A percentile compares a stretch with the other conserved stretches of the same genome.
phyloP scores from a whole-genome alignment of 1,140 invertebrate species.

The Thalassaphorura encarpata region DNA sequence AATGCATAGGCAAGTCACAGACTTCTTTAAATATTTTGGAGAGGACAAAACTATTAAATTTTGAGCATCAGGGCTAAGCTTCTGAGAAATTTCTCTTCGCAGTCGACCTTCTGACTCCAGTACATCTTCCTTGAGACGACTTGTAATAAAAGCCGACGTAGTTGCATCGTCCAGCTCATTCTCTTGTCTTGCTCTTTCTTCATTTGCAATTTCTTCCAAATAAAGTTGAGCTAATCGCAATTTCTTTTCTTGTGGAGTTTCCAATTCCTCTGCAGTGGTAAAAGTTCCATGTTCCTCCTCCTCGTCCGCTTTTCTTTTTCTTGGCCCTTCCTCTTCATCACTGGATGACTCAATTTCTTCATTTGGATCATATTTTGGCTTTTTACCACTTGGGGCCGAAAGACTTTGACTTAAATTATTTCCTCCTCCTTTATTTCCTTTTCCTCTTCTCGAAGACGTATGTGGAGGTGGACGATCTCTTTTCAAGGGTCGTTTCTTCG shows the following conservation, averaged over 20 bases:
- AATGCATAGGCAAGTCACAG: constrained; percentile 72
- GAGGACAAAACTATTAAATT: constrained; percentile 48
- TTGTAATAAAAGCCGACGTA: constrained; percentile 33
- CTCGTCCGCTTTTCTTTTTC: constrained; percentile 6
- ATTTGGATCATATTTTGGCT: constrained; percentile 15
- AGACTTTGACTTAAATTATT: no score
- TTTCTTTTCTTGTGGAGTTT: constrained; percentile 79
- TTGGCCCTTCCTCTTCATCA: not conserved
- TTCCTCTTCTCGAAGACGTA: no score
- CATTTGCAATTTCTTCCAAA: constrained; percentile 69
- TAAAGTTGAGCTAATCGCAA: constrained; percentile 78
- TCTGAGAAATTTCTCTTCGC: constrained; percentile 58
- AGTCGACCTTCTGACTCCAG: constrained; percentile 73
- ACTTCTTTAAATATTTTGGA: constrained; percentile 58
- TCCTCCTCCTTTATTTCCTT: no score
- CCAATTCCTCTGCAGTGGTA: constrained; percentile 52
- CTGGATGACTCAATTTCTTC: constrained; percentile 12
- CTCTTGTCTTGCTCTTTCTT: constrained; percentile 60
- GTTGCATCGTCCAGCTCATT: constrained; percentile 55
- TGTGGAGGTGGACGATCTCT: no score
- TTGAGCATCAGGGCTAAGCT: constrained; percentile 40
- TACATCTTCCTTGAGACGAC: constrained; percentile 67
- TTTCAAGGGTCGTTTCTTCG: constrained; percentile 4
- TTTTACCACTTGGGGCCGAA: constrained; percentile 2
- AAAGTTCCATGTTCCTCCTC: constrained; percentile 1